Evolutionary conservation across 2,113 vertebrate genomes (phyloP).

Genomic region (Clarias macrocephalus): DNA sequence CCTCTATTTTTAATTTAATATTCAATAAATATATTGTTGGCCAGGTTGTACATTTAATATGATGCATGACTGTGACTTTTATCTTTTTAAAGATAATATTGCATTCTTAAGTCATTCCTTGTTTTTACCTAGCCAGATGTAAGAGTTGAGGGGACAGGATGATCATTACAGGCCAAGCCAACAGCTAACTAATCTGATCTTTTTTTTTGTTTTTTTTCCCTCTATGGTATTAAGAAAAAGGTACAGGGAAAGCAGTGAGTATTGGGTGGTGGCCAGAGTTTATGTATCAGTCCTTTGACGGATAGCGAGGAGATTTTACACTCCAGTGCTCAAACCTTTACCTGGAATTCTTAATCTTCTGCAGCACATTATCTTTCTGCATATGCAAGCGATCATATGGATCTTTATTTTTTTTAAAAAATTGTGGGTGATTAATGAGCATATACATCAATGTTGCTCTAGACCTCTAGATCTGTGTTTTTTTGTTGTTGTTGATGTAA

Average conservation of each 20-base stretch:
- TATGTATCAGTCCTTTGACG: neutral
- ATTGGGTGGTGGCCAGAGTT: conserved; percentile 26
- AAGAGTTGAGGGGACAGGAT: neutral
- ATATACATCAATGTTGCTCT: neutral
- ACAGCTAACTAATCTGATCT: neutral
- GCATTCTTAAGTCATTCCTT: neutral
- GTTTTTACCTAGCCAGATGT: neutral
- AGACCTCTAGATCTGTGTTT: neutral
- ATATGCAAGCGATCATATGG: neutral
- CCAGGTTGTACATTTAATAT: neutral
- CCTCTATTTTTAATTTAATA: neutral
- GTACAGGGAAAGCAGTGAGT: neutral
- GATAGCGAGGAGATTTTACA: neutral
- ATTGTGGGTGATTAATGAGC: neutral
- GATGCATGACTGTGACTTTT: neutral
- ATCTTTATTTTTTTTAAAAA: neutral
- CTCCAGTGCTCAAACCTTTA: neutral
- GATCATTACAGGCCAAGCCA: neutral
- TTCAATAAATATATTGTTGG: neutral
- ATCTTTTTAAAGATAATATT: neutral
- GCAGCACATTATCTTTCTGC: neutral
- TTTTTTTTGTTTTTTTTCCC: neutral
- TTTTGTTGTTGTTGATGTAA: neutral
- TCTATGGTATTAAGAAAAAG: neutral
- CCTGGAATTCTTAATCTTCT: neutral